Evolutionary conservation across 2,888 invertebrate species (phyloP), one percentile per base, ranked within the genome.

Genomic region (Boloria selene): DNA sequence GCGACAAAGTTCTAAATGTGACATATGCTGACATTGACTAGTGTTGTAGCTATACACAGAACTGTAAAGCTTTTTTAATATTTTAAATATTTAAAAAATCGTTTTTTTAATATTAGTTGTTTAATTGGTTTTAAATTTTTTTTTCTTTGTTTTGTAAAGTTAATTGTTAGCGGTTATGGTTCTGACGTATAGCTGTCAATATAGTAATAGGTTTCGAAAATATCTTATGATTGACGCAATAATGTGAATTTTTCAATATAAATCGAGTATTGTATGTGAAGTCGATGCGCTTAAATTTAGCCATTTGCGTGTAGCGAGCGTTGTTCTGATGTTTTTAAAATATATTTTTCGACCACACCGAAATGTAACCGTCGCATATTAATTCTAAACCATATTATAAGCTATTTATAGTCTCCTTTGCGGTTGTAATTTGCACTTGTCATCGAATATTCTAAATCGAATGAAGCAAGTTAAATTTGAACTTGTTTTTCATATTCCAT

Each of bases 311-410:
- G 59, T 50, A 50, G 56, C 55, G 44, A 56, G 44, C 56, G 56
- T 45, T 45, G 55, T 56, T 31, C 42, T 22, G 63, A 31, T 31
- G 31, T 14, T 49, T 53, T 52, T 55, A 26, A 51, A 47, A 31
- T 49, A 54, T 64, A 56, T 60, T 56, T 61, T 38, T 61, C 18
- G 65, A 56, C 63, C 56, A 66, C 52, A 62, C 58, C 61, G 52
- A 61, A 61, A 52, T 54, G 68, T 61, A 65, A 65, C 69, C 66
- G 66, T 69, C 66, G 66, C 66, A 66, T 47, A 60, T 47, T 65
- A 55, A 69, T 69, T 68, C 68, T 68, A 69, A 66, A 69, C 50
- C 38, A 51, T 68, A 68, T 54, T 51, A 59, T 67, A 67, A 62
- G 62, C 52, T 62, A 60, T 65, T 61, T 42, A 58, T 61, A 56